Base-by-base conservation (phyloP, 1,140 invertebrate species). In the Temnothorax longispinosus region DNA sequence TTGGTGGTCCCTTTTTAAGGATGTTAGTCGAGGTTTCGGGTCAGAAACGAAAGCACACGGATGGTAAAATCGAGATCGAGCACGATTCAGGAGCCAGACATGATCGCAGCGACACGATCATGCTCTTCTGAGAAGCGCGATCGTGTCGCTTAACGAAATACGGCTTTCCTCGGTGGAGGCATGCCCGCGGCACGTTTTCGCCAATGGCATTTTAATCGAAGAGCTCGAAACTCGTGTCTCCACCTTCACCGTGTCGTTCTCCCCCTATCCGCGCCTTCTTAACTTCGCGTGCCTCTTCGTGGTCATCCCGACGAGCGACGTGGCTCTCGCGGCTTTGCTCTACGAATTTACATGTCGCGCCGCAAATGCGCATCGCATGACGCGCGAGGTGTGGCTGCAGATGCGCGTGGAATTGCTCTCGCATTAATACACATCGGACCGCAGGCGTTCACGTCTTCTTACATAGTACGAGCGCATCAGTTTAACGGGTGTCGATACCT, bases 331-430 rank as follows among this genome's bases (percentile, higher is more conserved):
- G 54, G 69, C 58, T 86, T 90, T 78, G 64, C 85, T 90, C 85
- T 89, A 87, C 88, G 72, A 90, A 89, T 90, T 90, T 90, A 81
- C 89, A 90, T 89, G 77, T 90, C 85, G 80, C 62, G 54, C 78
- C 78, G 74, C 88, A 71, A 86, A 77, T 65, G 77, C 62, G 88
- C 56, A 69, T 84, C 77, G 71, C 76, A 65, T 75, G 67, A 67
- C 75, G 32, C 60, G 54, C 82, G 74, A 89, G 88, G 88, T 90
- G 89, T 89, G 88, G 89, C 88, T 71, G 75, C 60, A 89, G 56
- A 74, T 67, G 69, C 80, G 47, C 67, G 13, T 69, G 52, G 78
- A 82, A 74, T 84, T 74, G 56, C 58, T 54, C 65, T 88, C 54
- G 38, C 86, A 74, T 76, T 69, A 72, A 58, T 52, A 58, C 35